These are phyloP conservation scores for Sus cebifrons DNA, from an alignment of 2,797 vertebrate species.

Conservation along the genomic window DNA sequence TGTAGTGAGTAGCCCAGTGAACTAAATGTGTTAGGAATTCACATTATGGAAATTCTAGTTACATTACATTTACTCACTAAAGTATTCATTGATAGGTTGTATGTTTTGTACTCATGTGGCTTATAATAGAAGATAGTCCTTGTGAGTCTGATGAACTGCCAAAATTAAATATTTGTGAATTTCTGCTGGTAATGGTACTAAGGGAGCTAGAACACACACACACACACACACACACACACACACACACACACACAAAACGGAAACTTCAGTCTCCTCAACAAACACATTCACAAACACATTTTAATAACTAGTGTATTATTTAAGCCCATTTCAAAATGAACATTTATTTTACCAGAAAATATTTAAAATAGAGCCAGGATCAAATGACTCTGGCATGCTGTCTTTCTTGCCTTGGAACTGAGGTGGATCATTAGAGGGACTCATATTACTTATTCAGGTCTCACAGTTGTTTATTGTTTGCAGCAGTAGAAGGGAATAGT, in stretches of 20 bases:
- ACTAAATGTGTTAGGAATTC: conserved; percentile 37
- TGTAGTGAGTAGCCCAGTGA: conserved; percentile 52
- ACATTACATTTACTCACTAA: conserved; percentile 39
- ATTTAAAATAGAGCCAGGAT: not conserved
- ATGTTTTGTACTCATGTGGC: conserved; percentile 49
- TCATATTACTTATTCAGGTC: conserved; percentile 53
- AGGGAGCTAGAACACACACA: not conserved
- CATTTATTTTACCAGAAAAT: conserved; percentile 66
- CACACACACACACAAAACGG: not conserved
- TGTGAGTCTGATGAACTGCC: conserved; percentile 12
- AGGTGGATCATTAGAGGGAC: conserved; percentile 3
- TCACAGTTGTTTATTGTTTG: conserved; percentile 51
- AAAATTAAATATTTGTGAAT: conserved; percentile 53
- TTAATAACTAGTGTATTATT: conserved; percentile 64
- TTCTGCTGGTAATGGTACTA: not conserved
- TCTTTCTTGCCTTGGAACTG: conserved; percentile 57
- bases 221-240: not conserved
- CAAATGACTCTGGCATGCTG: not conserved
- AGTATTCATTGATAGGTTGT: conserved; percentile 53
- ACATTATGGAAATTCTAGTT: conserved; percentile 62
- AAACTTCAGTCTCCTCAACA: not conserved
- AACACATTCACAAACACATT: not conserved
- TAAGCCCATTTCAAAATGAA: conserved; percentile 50
- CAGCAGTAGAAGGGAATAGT: conserved; percentile 53
- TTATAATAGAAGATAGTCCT: conserved; percentile 52